Base-by-base conservation (phyloP, 2,113 vertebrate genomes). In the Rhynchopsitta pachyrhyncha region DNA sequence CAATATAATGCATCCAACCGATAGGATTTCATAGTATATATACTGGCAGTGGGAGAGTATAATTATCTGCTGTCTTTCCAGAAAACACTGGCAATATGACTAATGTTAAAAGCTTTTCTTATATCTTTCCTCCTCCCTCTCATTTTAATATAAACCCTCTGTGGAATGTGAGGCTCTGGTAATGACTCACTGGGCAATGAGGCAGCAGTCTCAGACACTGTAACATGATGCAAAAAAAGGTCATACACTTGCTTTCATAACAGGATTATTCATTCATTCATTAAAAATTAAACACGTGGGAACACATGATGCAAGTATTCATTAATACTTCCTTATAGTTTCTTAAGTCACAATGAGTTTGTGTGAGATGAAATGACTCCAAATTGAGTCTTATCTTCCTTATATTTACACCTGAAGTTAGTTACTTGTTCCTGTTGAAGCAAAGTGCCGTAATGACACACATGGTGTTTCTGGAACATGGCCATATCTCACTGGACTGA, bases 221-320 rank as follows among this genome's bases (percentile, higher is more conserved):
- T 93, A 93, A 90, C 2, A 0, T 59, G 81, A 91, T 73, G 37
- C 39, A 90, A 64, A 80, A 76, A 71, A 97, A 97, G 90, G 90
- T 90, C 84, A 75, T 41, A 37, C 44, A 33, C 57, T 94, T 94
- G 52, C 57, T 96, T 96, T 93, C 81, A 29, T 67, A 83, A 85
- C 46, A 53, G 83, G 57, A 63, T 96, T 93, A 87, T 96, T 95
- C 63, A 31, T 78, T 93, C 86, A 97, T 88, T 97, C 92, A 97
- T 97, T 97, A 97, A 97, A 97, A 97, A 95, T 97, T 93, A 90
- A 97, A 66, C 28, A 63, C 3, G 15, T 74, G 37, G 49, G 53
- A 90, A 9, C 37, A 73, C 1, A 2, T 47, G 83, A 53, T 80
- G 59, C 39, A 44, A 63, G 41, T 60, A 42, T 14, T 24, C 27